These are phyloP conservation scores for Resseliella maxima DNA, from an alignment of 2,888 invertebrate species.

Conservation along the genomic window DNA sequence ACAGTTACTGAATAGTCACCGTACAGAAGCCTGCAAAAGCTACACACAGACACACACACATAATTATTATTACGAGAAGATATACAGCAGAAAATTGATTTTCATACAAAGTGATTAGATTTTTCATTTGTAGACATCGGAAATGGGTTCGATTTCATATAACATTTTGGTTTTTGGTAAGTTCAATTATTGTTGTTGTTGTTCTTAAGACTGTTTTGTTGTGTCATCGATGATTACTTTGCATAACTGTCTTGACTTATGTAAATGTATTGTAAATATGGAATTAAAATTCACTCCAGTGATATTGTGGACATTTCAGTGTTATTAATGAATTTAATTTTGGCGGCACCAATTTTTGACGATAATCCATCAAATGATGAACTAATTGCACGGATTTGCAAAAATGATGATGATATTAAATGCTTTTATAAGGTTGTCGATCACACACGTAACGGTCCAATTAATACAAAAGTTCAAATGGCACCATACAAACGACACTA, in stretches of 20 bases:
- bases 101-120: neutral
- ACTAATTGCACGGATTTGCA: neutral
- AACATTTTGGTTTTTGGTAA: constrained; percentile 5
- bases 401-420: neutral
- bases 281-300: neutral
- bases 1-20: neutral
- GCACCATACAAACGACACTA: neutral
- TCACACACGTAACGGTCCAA: neutral
- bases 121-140: neutral
- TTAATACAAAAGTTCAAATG: neutral
- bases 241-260: too few species aligned
- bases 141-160: constrained; percentile 35
- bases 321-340: neutral
- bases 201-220: too few species aligned
- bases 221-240: too few species aligned
- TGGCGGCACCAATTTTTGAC: neutral
- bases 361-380: neutral
- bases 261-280: too few species aligned
- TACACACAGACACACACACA: too few species aligned
- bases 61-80: too few species aligned
- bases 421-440: neutral
- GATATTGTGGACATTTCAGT: constrained; percentile 1
- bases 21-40: neutral
- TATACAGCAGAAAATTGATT: too few species aligned
- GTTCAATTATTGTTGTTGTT: too few species aligned